A percentile compares a stretch with the other conserved stretches of the same genome.
Evolutionary conservation across 2,888 invertebrate genomes (phyloP).

Genomic region (Dendrolimus houi): DNA sequence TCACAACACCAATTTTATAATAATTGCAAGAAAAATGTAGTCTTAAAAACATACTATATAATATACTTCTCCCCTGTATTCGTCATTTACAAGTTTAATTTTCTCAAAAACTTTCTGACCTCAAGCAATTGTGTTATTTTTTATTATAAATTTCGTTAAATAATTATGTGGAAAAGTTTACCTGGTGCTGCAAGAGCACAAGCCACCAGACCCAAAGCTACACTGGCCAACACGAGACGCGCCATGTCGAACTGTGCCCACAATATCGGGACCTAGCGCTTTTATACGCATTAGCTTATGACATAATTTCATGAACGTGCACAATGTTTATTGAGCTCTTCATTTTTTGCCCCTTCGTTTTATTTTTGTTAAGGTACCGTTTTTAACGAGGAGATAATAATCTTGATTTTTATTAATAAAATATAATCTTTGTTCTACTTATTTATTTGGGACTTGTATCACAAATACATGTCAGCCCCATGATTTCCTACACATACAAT

Average conservation of each 20-base stretch:
- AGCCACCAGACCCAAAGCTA: slow-evolving; percentile 49
- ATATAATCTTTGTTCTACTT: no score
- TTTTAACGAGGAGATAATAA: slow-evolving; percentile 2
- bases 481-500: no score
- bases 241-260: slow-evolving; percentile 43
- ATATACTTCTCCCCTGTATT: no score
- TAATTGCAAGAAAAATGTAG: no score
- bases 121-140: no score
- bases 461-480: no score
- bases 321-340: slow-evolving; percentile 40
- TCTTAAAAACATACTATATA: neutral
- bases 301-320: slow-evolving; percentile 33
- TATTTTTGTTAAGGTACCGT: slow-evolving; percentile 21
- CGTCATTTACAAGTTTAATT: no score
- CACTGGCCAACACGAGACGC: slow-evolving; percentile 40
- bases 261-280: slow-evolving; percentile 16
- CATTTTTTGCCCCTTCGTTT: slow-evolving; percentile 35
- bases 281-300: slow-evolving; percentile 48
- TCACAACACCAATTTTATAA: no score
- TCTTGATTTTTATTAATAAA: neutral
- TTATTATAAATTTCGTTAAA: no score
- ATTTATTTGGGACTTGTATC: no score
- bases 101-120: no score
- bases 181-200: slow-evolving; percentile 52
- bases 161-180: slow-evolving; percentile 13